Evolutionary conservation across 1,140 invertebrate species (phyloP).

Genomic region (Pseudomyrmex concolor): DNA sequence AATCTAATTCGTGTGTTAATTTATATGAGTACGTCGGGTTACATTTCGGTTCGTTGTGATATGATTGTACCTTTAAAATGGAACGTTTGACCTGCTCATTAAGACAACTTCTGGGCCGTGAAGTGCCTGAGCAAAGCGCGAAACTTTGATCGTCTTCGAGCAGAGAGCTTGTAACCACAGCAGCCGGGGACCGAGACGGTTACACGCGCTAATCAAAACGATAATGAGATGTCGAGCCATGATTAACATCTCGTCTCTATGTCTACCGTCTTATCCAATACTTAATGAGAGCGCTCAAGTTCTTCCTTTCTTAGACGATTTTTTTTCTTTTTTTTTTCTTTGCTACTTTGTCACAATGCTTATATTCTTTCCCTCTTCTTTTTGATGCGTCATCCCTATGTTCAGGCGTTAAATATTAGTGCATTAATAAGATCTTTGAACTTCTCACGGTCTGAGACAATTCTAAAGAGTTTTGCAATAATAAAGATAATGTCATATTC

Average conservation of each 20-base stretch:
- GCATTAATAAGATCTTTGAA: conserved; percentile 25
- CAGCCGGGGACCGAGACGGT: conserved; percentile 34
- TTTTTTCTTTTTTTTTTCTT: conserved; percentile 42
- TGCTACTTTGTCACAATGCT: conserved; percentile 26
- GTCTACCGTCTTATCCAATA: conserved; percentile 58
- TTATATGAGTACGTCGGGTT: conserved; percentile 33
- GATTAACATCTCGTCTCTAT: conserved; percentile 73
- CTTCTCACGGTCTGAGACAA: too few relatives aligned
- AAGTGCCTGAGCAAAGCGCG: conserved; percentile 60
- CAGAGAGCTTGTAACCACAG: conserved; percentile 49
- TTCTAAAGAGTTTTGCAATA: too few relatives aligned
- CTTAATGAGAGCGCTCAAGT: conserved; percentile 42
- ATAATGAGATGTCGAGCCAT: conserved; percentile 76
- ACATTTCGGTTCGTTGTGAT: conserved; percentile 31
- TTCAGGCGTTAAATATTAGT: conserved; percentile 12
- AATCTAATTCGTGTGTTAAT: conserved; percentile 49
- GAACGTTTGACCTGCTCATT: conserved; percentile 65
- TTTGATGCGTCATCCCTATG: too few relatives aligned
- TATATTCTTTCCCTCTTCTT: too few relatives aligned
- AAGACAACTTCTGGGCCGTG: conserved; percentile 64
- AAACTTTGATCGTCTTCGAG: conserved; percentile 73
- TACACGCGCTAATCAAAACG: conserved; percentile 75
- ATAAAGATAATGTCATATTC: too few relatives aligned
- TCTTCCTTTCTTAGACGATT: conserved; percentile 26
- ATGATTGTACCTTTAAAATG: conserved; percentile 73